phyloP scores from a whole-genome alignment of 2,797 vertebrate species.

The Gephyroberyx darwinii region DNA sequence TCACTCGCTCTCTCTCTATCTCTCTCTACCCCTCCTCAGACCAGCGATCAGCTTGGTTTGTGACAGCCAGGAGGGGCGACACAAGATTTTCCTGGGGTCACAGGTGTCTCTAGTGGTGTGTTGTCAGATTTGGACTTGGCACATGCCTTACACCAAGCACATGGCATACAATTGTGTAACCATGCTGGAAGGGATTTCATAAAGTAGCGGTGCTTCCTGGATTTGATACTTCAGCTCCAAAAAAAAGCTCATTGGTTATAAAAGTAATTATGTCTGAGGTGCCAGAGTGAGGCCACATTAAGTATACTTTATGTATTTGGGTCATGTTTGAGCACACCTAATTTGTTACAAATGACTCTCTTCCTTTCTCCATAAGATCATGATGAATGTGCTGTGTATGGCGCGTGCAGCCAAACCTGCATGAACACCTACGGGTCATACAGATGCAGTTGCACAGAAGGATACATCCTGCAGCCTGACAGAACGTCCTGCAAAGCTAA shows the following conservation, averaged over 20 bases:
- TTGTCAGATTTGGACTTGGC: slow-evolving; percentile 40
- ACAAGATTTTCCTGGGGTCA: slow-evolving; percentile 44
- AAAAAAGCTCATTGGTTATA: slow-evolving; percentile 65
- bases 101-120: slow-evolving; percentile 42
- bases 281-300: slow-evolving; percentile 76
- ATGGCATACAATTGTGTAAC: slow-evolving; percentile 34
- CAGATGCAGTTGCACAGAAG: slow-evolving; percentile 92
- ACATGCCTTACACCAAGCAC: slow-evolving; percentile 6
- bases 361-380: slow-evolving; percentile 85
- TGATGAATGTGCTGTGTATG: slow-evolving; percentile 93
- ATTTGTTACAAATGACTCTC: slow-evolving; percentile 78
- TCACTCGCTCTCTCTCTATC: background rate
- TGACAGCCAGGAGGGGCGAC: slow-evolving; percentile 39
- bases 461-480: slow-evolving; percentile 91
- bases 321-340: slow-evolving; percentile 84
- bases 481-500: slow-evolving; percentile 93
- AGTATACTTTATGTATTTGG: slow-evolving; percentile 85
- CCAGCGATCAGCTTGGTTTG: slow-evolving; percentile 41
- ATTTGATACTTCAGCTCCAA: slow-evolving; percentile 37
- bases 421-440: slow-evolving; percentile 93
- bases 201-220: slow-evolving; percentile 25
- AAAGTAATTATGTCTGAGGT: slow-evolving; percentile 75
- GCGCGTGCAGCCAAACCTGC: slow-evolving; percentile 94
- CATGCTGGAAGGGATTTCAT: slow-evolving; percentile 28
- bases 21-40: slow-evolving; percentile 23